phyloP scores from a whole-genome alignment of 2,113 vertebrate genomes.

The Bungarus multicinctus region DNA sequence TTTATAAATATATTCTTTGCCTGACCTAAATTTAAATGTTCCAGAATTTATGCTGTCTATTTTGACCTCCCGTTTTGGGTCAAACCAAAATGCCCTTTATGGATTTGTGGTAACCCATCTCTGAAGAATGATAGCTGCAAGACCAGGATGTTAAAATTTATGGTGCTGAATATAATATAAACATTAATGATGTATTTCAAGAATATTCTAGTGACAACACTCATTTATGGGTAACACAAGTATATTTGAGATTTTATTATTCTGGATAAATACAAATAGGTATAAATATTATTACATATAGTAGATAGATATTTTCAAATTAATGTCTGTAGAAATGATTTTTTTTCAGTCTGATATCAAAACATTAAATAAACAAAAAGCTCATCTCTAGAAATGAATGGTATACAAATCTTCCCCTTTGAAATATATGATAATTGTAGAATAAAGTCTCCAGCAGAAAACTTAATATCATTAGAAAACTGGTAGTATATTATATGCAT shows the following conservation, averaged over 20 bases:
- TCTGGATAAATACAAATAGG: background rate
- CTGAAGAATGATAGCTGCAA: background rate
- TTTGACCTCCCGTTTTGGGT: background rate
- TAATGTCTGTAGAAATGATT: background rate
- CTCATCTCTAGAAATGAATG: background rate
- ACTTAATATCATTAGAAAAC: background rate
- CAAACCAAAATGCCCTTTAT: background rate
- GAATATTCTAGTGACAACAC: background rate
- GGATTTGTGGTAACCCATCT: background rate
- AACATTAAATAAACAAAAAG: background rate
- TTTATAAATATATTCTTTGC: background rate
- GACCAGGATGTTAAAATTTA: background rate
- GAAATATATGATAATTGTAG: background rate
- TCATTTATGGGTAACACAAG: background rate
- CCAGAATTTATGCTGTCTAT: background rate
- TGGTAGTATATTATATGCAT: background rate
- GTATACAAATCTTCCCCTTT: background rate
- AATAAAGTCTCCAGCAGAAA: background rate
- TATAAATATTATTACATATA: conserved; percentile 18
- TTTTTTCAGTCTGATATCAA: background rate
- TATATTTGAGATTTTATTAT: background rate
- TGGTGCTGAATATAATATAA: background rate
- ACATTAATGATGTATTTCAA: background rate
- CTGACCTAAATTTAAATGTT: background rate
- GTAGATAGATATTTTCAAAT: background rate